Percentiles rank a stretch among this genome's conserved stretches.
phyloP scores from a whole-genome alignment of 1,140 invertebrate genomes.

The Drosophila kurseongensis region DNA sequence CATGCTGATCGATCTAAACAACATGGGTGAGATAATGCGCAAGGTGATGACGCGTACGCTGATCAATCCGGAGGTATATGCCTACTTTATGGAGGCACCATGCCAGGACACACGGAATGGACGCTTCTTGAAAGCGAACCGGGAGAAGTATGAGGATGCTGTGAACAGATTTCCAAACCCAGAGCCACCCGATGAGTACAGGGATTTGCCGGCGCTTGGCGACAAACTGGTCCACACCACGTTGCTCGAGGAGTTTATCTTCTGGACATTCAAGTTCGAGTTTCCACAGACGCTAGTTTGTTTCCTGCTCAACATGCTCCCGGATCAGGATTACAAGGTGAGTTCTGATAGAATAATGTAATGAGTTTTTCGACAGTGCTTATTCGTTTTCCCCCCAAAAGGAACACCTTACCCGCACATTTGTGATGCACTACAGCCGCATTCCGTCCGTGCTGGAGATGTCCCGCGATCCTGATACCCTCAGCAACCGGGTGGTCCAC shows the following conservation, averaged over 20 bases:
- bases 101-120: constrained; percentile 88
- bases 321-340: constrained; percentile 97
- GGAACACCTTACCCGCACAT: constrained; percentile 96
- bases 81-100: constrained; percentile 87
- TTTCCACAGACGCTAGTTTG: constrained; percentile 99
- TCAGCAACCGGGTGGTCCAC: constrained; percentile 98
- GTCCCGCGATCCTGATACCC: constrained; percentile 93
- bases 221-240: constrained; percentile 93
- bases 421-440: constrained; percentile 97
- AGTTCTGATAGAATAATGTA: not conserved
- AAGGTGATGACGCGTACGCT: constrained; percentile 95
- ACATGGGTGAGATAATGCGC: constrained; percentile 97
- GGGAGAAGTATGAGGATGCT: constrained; percentile 92
- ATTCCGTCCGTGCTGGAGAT: constrained; percentile 96
- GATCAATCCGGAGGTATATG: constrained; percentile 92
- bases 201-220: constrained; percentile 92
- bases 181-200: constrained; percentile 91
- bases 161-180: constrained; percentile 91
- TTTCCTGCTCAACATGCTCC: constrained; percentile 97
- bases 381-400: constrained; percentile 79
- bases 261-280: constrained; percentile 99
- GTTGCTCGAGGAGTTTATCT: constrained; percentile 97
- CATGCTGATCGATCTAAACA: constrained; percentile 96
- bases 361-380: not conserved
- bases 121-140: constrained; percentile 90